Percentiles rank a stretch among this genome's conserved stretches.
Evolutionary conservation across 2,797 vertebrate species (phyloP).

Genomic region (Pterois miles): DNA sequence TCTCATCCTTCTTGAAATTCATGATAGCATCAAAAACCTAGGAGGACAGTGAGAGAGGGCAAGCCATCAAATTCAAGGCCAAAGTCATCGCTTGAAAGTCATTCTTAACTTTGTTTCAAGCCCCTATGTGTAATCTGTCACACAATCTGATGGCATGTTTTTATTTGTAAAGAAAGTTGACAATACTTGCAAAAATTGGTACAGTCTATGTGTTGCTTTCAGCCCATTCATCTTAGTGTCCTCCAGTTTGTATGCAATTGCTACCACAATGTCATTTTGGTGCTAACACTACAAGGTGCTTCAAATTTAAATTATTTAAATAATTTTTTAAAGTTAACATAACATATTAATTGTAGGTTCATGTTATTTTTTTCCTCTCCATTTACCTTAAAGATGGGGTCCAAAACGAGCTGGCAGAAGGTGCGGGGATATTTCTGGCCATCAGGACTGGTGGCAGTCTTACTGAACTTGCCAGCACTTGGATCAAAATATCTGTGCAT

Average conservation of each 20-base stretch:
- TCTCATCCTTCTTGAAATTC: constrained; percentile 94
- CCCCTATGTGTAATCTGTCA: not conserved
- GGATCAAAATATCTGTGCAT: constrained; percentile 89
- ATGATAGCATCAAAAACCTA: constrained; percentile 97
- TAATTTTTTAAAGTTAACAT: not conserved
- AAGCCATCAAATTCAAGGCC: not conserved
- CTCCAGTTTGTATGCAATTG: not conserved
- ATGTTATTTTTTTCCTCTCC: not conserved
- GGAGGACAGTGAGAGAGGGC: not conserved
- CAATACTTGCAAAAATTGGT: not conserved
- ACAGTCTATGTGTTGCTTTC: not conserved
- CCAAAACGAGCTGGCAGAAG: constrained; percentile 91
- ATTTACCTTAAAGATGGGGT: constrained; percentile 92
- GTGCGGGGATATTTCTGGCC: constrained; percentile 92
- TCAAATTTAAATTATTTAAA: constrained; percentile 8
- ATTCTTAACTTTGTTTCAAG: not conserved
- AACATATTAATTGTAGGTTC: not conserved
- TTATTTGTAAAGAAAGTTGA: not conserved
- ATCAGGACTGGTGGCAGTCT: constrained; percentile 83
- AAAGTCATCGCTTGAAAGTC: not conserved
- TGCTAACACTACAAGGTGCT: not conserved
- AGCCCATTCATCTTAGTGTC: not conserved
- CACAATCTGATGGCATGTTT: not conserved
- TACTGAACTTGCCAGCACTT: constrained; percentile 90
- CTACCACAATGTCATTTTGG: not conserved